Evolutionary conservation across 1,140 invertebrate species (phyloP).

Genomic region (Marisa cornuarietis): DNA sequence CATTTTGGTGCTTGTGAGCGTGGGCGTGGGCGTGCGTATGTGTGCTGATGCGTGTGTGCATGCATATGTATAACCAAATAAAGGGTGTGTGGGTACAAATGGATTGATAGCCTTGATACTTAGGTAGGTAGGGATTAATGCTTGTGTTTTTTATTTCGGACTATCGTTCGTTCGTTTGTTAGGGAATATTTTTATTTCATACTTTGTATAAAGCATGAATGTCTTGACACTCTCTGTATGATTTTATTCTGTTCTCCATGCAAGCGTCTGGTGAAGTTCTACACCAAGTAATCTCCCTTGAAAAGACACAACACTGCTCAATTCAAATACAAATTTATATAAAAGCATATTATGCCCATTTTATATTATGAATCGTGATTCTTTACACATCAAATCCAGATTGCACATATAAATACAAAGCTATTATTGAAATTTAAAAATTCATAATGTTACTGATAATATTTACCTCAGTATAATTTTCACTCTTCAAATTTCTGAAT

Average conservation of each 20-base stretch:
- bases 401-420: not conserved
- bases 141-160: too few relatives aligned
- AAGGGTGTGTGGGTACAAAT: not conserved
- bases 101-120: too few relatives aligned
- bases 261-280: too few relatives aligned
- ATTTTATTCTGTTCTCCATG: too few relatives aligned
- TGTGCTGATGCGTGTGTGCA: constrained; percentile 19
- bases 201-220: too few relatives aligned
- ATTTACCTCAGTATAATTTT: not conserved
- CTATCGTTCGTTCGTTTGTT: too few relatives aligned
- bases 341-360: not conserved
- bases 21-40: constrained; percentile 19
- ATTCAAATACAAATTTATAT: not conserved
- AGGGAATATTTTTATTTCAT: too few relatives aligned
- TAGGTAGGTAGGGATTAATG: too few relatives aligned
- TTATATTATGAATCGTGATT: not conserved
- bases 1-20: constrained; percentile 5
- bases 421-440: not conserved
- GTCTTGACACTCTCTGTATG: too few relatives aligned
- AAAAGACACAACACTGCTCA: not conserved
- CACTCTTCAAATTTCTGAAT: not conserved
- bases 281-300: too few relatives aligned
- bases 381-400: not conserved
- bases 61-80: not conserved
- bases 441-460: not conserved